Conservation (phyloP, 2,888 invertebrate genomes). For the Glomeris marginata region DNA sequence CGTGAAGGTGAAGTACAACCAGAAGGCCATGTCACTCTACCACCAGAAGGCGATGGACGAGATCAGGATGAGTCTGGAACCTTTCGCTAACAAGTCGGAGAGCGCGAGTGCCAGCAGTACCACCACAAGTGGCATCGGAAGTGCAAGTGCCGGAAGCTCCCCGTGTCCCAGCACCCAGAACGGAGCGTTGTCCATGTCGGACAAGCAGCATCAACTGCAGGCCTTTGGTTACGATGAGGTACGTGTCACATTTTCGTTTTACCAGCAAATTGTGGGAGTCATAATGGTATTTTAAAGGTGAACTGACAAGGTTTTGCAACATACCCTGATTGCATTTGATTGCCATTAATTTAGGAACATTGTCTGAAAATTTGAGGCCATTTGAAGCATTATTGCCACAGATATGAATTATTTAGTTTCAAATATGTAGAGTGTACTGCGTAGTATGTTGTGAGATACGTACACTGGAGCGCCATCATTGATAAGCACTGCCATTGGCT, state of each 20-base stretch:
- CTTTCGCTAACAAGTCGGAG: conserved; percentile 63
- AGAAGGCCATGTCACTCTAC: conserved; percentile 41
- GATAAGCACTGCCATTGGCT: too few relatives aligned
- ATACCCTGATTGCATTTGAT: too few relatives aligned
- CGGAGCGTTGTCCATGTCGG: conserved; percentile 20
- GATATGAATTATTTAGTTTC: too few relatives aligned
- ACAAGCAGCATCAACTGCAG: conserved; percentile 44
- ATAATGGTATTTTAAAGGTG: neutral
- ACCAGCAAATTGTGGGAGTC: neutral
- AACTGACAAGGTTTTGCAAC: too few relatives aligned
- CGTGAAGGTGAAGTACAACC: conserved; percentile 3
- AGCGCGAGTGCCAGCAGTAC: conserved; percentile 53
- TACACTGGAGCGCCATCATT: too few relatives aligned
- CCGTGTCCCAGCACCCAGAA: conserved; percentile 13
- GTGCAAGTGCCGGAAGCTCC: conserved; percentile 14
- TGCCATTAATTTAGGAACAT: too few relatives aligned
- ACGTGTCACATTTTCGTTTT: conserved; percentile 19
- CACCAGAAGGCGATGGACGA: conserved; percentile 75
- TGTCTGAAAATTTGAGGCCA: too few relatives aligned
- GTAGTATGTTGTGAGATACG: too few relatives aligned
- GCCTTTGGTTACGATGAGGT: conserved; percentile 64
- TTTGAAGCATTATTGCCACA: too few relatives aligned
- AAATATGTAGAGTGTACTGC: too few relatives aligned
- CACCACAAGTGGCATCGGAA: conserved; percentile 24
- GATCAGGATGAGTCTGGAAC: conserved; percentile 65